Evolutionary conservation across 2,797 vertebrate species (phyloP), one percentile per base, ranked within the genome.

Genomic region (Columba guinea): DNA sequence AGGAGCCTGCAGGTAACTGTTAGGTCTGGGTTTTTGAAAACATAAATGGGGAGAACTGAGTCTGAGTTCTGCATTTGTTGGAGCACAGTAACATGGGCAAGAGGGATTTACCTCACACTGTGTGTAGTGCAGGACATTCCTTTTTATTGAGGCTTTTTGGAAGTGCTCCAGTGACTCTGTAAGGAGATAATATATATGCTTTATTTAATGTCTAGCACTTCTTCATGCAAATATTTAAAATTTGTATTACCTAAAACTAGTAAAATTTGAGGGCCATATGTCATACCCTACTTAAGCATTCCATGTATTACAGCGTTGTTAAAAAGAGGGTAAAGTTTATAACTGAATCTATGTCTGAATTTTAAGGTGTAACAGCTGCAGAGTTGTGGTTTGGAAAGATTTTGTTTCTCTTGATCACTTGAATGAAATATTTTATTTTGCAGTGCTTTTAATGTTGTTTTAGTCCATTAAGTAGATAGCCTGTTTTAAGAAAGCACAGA

Each of bases 401-500:
- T 84, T 35, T 65, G 30, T 8, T 90, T 74, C 78, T 64, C 60
- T 90, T n/a, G 5, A 44, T 84, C n/a, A 37, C 15, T 60, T 8
- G 34, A 70, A 77, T 56, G 39, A 83, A 87, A 48, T 81, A 79
- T 55, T 85, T 89, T n/a, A 71, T 78, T 91, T 89, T 32, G 35
- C 19, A 22, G n/a, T 77, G 46, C 49, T 77, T 88, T 77, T 76
- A 86, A 41, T 89, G 13, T 67, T 67, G 12, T 59, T 89, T 88
- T 87, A 91, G 62, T 75, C 58, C 82, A 77, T 92, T 94, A 84
- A 78, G 35, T 87, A 87, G 64, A 74, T 53, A 64, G 63, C 21
- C 22, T 93, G 32, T 41, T 84, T 79, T 41, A 94, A 89, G 84
- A 70, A 93, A 64, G 53, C 63, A 34, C 26, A 11, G 74, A 67